phyloP scores from a whole-genome alignment of 23 tunicate species.

The Trididemnum miniatum region DNA sequence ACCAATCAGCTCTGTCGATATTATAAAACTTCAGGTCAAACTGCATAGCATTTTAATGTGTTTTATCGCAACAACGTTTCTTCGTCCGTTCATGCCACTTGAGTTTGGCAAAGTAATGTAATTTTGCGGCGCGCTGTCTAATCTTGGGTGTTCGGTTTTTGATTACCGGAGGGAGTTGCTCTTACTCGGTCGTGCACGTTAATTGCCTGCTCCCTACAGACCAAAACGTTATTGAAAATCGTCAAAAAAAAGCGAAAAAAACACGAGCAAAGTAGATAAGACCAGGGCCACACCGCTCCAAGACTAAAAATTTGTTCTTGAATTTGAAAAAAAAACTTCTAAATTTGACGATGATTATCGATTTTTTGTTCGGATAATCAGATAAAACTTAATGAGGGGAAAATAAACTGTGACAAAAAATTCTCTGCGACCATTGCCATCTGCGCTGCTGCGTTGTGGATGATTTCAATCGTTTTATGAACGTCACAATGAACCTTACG shows the following conservation, averaged over 20 bases:
- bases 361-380: constrained; percentile 6
- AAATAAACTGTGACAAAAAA: constrained; percentile 10
- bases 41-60: too few species aligned
- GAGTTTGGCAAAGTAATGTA: background rate
- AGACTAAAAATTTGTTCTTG: background rate
- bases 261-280: background rate
- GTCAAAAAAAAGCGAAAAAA: constrained; percentile 28
- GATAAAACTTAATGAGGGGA: constrained; percentile 20
- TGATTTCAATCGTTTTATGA: too few species aligned
- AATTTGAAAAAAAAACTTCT: background rate
- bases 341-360: background rate
- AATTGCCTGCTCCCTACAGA: constrained; percentile 19
- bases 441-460: too few species aligned
- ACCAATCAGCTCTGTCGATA: too few species aligned
- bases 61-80: too few species aligned
- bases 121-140: background rate
- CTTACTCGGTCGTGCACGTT: background rate
- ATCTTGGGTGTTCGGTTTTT: background rate
- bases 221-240: constrained; percentile 49
- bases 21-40: too few species aligned
- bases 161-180: constrained; percentile 6
- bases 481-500: too few species aligned
- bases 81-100: too few species aligned
- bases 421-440: too few species aligned
- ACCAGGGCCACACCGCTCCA: background rate